Evolutionary conservation across 2,888 invertebrate genomes (phyloP), one percentile per base, ranked within the genome.

Genomic region (Macaria notata): DNA sequence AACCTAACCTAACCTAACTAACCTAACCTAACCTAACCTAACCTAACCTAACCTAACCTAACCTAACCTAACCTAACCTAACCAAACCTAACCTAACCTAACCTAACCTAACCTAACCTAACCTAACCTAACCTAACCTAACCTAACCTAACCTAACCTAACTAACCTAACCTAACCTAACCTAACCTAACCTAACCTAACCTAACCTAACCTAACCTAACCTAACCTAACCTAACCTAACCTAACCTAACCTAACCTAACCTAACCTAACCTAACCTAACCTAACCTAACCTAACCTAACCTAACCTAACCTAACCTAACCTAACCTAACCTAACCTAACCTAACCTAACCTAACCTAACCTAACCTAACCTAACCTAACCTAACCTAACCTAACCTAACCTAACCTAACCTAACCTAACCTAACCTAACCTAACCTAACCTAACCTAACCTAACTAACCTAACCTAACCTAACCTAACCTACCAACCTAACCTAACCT

Each of bases 11-110:
- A 45, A 45, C 45, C 45, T 31, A 45, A 45, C 45, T 31, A 8
- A 45, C 30, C 45, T 31, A 45, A 45, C 45, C 45, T 31, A 45
- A 45, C 45, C 45, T 31, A 45, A 45, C 45, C 45, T 31, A 45
- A 45, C 45, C 45, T 31, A 45, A 45, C 45, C 45, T 31, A 45
- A 45, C 44, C 44, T 19, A 44, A 44, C 44, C 45, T 31, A 45
- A 45, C 45, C 45, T 31, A 45, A 45, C 45, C 45, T 31, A 45
- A 45, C 45, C 45, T 31, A 45, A 45, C 45, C 45, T 31, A 45
- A 45, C 45, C 45, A 8, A 45, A 45, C 45, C 45, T 31, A 45
- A 45, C 45, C 45, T 31, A 45, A 45, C 45, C 45, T 31, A 45
- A 45, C 45, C 45, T 31, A 45, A 45, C 45, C 45, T 31, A 45